A percentile compares a stretch with the other conserved stretches of the same genome.
Evolutionary conservation across 2,797 vertebrate genomes (phyloP).

Genomic region (Ctenopoma multispine): DNA sequence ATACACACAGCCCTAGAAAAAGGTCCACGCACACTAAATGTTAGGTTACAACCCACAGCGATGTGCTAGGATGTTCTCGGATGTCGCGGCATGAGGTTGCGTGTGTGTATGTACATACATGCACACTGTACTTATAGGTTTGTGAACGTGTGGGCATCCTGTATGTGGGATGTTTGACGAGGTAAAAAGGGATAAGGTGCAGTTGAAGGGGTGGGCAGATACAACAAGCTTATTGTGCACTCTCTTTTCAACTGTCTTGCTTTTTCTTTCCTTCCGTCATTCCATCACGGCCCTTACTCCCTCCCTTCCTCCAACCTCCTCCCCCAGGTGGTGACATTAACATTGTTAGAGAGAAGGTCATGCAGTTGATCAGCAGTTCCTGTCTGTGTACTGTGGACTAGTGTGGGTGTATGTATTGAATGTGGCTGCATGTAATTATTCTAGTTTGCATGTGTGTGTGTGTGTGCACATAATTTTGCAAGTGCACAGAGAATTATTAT

Average conservation of each 20-base stretch:
- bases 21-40: constrained; percentile 53
- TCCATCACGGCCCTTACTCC: constrained; percentile 31
- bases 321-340: constrained; percentile 80
- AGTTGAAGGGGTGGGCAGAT: constrained; percentile 31
- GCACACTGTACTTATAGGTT: not conserved
- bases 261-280: constrained; percentile 40
- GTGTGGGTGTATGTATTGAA: constrained; percentile 46
- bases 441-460: constrained; percentile 33
- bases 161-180: constrained; percentile 24
- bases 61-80: constrained; percentile 9
- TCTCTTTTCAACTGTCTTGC: constrained; percentile 27
- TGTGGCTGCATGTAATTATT: constrained; percentile 55
- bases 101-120: not conserved
- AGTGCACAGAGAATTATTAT: constrained; percentile 58
- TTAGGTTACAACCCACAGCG: constrained; percentile 53
- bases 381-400: constrained; percentile 32
- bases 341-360: constrained; percentile 80
- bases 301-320: not conserved
- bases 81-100: not conserved
- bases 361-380: constrained; percentile 68
- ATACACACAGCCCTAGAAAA: constrained; percentile 22
- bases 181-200: constrained; percentile 45
- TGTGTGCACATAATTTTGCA: constrained; percentile 39
- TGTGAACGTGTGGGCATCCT: not conserved
- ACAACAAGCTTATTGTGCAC: constrained; percentile 30